Percentiles rank a stretch among this genome's conserved stretches.
phyloP scores from a whole-genome alignment of 1,140 invertebrate genomes.

The Chelonus insularis region DNA sequence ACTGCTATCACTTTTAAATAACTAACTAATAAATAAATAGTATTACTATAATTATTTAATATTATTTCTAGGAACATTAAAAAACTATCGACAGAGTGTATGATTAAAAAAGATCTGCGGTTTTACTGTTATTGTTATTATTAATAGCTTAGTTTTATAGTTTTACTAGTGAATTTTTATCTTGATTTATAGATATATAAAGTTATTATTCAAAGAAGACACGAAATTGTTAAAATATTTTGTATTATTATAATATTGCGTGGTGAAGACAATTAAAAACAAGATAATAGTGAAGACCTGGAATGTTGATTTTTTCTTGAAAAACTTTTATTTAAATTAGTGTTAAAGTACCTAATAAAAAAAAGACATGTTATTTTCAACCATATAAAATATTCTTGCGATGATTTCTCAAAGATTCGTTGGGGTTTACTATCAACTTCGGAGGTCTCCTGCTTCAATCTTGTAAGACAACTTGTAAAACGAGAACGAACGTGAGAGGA shows the following conservation, averaged over 20 bases:
- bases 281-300: too few species aligned
- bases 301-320: not conserved
- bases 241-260: too few species aligned
- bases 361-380: not conserved
- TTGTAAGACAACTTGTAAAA: conserved; percentile 62
- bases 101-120: not conserved
- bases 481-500: conserved; percentile 46
- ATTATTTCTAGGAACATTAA: conserved; percentile 8
- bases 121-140: not conserved
- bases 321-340: not conserved
- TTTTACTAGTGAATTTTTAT: too few species aligned
- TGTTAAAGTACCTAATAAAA: not conserved
- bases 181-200: too few species aligned
- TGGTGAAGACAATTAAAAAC: too few species aligned
- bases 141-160: not conserved
- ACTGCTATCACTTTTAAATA: too few species aligned
- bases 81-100: not conserved
- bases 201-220: too few species aligned
- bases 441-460: conserved; percentile 42
- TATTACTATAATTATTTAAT: not conserved
- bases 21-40: too few species aligned
- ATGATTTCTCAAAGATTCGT: not conserved
- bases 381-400: not conserved
- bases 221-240: too few species aligned
- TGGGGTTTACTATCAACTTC: conserved; percentile 37